Base-by-base conservation (phyloP, 2,797 vertebrate species). In the Perodicticus potto region DNA sequence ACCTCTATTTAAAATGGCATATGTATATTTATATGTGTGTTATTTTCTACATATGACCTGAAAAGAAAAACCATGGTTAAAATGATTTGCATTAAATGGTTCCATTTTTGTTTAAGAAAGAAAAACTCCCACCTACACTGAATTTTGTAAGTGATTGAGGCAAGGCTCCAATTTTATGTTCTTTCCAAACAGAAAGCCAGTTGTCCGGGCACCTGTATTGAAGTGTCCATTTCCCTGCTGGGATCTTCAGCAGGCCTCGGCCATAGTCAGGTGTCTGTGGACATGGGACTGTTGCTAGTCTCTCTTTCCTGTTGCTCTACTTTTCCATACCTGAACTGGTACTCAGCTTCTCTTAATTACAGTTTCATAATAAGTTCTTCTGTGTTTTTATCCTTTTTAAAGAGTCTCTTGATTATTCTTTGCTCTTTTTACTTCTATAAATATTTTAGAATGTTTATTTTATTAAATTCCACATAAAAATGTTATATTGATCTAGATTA, bases 41-140 rank as follows among this genome's bases (percentile, higher is more conserved):
- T 82, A 53, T 77, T 49, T n/a, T 86, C 7, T 77, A 11, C 61
- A 14, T 82, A 53, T 65, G 86, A 40, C 32, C 20, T 10, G 37
- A 65, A 74, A 91, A 53, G 53, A 63, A 94, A 94, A 83, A 65
- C 22, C 34, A 78, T 53, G 80, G 53, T 92, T 81, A 43, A 89
- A 87, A 14, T 84, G 55, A 37, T 89, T 63, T 89, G 61, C 9
- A 85, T 73, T 32, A 89, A 34, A 37, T 87, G 49, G 74, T 76
- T 93, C 7, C 23, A 20, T 67, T 92, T 96, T 74, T 92, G 49
- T 85, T 95, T 80, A 8, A 83, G 94, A 89, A 86, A 65, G 22
- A 82, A 69, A 80, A 45, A 43, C 63, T 88, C 27, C 40, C 3
- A 49, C 16, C 16, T 88, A 1, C 43, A 57, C 57, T 93, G 84